Evolutionary conservation across 2,888 invertebrate species (phyloP), one percentile per base, ranked within the genome.

Genomic region (Torymus auratus): DNA sequence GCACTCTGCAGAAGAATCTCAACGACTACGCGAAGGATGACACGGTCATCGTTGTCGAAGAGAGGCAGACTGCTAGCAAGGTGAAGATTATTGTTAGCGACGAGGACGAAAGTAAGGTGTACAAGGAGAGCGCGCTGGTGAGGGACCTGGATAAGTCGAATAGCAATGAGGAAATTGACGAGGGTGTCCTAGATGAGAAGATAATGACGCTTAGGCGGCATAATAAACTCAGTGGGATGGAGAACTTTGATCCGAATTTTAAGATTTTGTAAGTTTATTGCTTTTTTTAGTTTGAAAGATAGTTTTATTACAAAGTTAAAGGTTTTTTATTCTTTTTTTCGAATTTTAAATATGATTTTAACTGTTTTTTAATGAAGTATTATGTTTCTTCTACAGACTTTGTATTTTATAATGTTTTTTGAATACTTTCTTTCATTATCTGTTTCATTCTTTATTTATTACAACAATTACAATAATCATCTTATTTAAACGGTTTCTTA

Each of bases 11-110:
- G 60, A 86, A 87, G 74, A 86, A 86, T 82, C 87, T 90, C 61
- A 85, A 87, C 83, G 78, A 83, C 12, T 85, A 71, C 69, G 71
- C 53, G 55, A 64, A 60, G 61, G 73, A 78, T 61, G 53, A 17
- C 12, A 4, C 7, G 15, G 41, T 11, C 50, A 10, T 12, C 13
- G 55, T 23, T 14, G 15, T 17, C 7, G 60, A 71, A n/a, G 68
- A 74, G 1, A 41, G 55, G 2, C 68, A 79, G 53, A 81, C 84
- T 13, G 74, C 85, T 52, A 88, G 86, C 53, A 84, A 86, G 50
- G 86, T 90, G 0, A 88, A 88, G 62, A 89, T 90, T 84, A 85
- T 90, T 61, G 88, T 89, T 2, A 87, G 85, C 68, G 86, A 89
- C 13, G 78, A 70, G 28, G 50, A 52, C 60, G 78, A 61, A 74